Evolutionary conservation across 2,797 vertebrate species (phyloP).

Genomic region (Phataginus tetradactyla): DNA sequence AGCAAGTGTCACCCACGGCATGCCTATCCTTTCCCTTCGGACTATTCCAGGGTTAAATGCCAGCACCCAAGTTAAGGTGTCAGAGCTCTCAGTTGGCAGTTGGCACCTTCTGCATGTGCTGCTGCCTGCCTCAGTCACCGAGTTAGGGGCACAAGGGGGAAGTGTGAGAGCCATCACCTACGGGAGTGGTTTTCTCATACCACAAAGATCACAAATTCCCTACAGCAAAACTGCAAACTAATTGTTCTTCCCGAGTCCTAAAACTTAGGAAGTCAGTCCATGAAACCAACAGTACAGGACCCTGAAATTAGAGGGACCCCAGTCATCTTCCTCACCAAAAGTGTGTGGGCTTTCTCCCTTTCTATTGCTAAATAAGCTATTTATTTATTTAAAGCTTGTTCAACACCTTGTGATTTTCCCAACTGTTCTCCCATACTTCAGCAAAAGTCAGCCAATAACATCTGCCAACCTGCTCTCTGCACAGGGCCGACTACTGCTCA

Average conservation of each 20-base stretch:
- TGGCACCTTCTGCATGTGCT: slow-evolving; percentile 1
- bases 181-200: slow-evolving; percentile 38
- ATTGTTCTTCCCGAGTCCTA: slow-evolving; percentile 78
- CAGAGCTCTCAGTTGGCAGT: slow-evolving; percentile 59
- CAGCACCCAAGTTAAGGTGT: slow-evolving; percentile 15
- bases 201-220: slow-evolving; percentile 57
- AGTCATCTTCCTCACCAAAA: background rate
- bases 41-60: background rate
- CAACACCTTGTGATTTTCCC: slow-evolving; percentile 62
- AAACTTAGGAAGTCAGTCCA: slow-evolving; percentile 70
- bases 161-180: slow-evolving; percentile 7
- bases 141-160: slow-evolving; percentile 54
- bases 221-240: slow-evolving; percentile 66
- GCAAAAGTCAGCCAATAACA: slow-evolving; percentile 48
- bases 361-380: slow-evolving; percentile 17
- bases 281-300: background rate
- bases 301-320: background rate
- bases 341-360: background rate
- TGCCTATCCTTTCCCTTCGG: background rate
- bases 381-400: slow-evolving; percentile 51
- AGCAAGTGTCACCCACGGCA: fast-evolving
- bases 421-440: slow-evolving; percentile 53
- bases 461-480: background rate
- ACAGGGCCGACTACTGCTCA: background rate
- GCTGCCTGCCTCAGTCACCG: slow-evolving; percentile 27